These are phyloP conservation scores for Myrmophylax atrothorax DNA, from an alignment of 2,113 vertebrate genomes.

Conservation along the genomic window DNA sequence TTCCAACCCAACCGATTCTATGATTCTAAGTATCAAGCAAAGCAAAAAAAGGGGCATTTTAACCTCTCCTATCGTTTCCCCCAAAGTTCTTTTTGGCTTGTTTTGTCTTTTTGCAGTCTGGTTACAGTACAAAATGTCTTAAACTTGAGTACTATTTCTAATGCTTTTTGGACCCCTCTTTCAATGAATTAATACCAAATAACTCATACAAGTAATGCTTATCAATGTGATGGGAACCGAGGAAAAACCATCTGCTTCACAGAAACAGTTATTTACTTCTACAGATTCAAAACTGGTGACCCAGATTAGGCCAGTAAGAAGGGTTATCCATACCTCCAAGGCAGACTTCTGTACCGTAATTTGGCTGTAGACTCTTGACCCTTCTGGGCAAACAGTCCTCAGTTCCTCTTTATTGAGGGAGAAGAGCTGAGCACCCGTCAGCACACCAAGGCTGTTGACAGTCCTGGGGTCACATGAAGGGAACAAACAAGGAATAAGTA, in stretches of 20 bases:
- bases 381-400: conserved; percentile 92
- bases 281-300: fast-evolving
- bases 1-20: no score
- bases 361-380: conserved; percentile 91
- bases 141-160: background rate
- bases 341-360: conserved; percentile 93
- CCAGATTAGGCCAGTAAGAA: background rate
- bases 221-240: fast-evolving
- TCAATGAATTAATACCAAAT: background rate
- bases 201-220: background rate
- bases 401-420: conserved; percentile 97
- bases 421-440: conserved; percentile 95
- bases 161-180: background rate
- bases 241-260: background rate
- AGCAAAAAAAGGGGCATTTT: background rate
- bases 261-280: background rate
- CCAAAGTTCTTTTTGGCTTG: background rate
- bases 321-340: conserved; percentile 81
- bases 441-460: conserved; percentile 90
- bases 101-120: background rate
- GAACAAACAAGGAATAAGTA: background rate
- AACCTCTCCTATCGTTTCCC: background rate
- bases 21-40: background rate
- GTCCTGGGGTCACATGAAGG: conserved; percentile 76
- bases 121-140: background rate